phyloP scores from a whole-genome alignment of 2,113 vertebrate species.

The Casuarius casuarius region DNA sequence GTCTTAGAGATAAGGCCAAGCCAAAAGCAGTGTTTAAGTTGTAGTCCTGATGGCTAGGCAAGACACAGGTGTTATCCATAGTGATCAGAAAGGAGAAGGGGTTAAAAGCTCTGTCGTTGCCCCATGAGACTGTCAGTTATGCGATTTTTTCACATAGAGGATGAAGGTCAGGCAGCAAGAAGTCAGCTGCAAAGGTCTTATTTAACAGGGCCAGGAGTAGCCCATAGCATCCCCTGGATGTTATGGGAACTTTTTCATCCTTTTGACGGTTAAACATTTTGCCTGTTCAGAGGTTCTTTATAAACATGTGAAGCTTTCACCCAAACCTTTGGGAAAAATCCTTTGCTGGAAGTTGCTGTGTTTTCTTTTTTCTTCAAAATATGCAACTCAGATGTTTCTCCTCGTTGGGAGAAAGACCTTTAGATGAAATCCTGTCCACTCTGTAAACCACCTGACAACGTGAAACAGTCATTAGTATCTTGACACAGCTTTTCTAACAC shows the following conservation, averaged over 20 bases:
- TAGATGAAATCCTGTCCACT: background rate
- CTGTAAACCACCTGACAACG: background rate
- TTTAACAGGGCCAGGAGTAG: background rate
- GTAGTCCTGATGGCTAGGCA: background rate
- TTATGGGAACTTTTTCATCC: background rate
- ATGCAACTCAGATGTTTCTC: background rate
- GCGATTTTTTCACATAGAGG: background rate
- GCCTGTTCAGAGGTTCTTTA: background rate
- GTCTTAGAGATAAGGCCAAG: background rate
- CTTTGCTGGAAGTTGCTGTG: background rate
- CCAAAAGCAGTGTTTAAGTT: background rate
- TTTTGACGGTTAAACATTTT: background rate
- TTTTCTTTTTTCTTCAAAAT: background rate
- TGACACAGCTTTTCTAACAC: background rate
- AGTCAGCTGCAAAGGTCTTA: background rate
- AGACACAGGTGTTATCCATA: background rate
- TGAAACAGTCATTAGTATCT: background rate
- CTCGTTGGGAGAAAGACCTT: background rate
- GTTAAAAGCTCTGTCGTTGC: background rate
- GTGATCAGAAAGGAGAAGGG: background rate
- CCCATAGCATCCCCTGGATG: background rate
- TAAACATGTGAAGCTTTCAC: background rate
- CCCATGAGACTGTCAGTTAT: background rate
- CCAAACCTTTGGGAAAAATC: background rate
- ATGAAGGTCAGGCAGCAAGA: background rate